Conservation (phyloP, 2,888 invertebrate genomes). For the Phlogophora meticulosa region DNA sequence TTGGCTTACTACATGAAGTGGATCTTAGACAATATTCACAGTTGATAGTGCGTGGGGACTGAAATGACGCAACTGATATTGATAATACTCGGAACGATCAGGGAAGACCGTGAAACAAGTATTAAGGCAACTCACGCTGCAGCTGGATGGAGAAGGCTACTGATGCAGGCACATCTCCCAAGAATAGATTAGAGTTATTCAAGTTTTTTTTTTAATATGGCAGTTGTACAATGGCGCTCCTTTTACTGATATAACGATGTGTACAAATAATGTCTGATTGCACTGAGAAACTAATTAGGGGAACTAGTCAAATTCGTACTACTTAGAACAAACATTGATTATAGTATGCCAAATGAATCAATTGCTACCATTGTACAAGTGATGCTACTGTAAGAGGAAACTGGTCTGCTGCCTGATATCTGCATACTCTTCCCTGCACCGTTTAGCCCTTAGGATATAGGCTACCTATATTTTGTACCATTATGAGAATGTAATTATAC, state of each 20-base stretch:
- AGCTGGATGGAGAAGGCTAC: background rate
- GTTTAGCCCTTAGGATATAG: background rate
- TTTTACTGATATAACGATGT: background rate
- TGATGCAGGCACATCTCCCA: background rate
- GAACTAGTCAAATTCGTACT: background rate
- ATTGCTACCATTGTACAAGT: background rate
- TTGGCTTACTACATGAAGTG: conserved; percentile 90
- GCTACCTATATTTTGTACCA: background rate
- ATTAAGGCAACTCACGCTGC: background rate
- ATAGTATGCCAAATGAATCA: background rate
- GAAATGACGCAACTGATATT: conserved; percentile 14
- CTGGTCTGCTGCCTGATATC: background rate
- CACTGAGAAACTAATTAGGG: background rate
- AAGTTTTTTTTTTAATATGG: conserved; percentile 1
- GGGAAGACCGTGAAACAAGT: conserved; percentile 8
- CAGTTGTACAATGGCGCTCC: background rate
- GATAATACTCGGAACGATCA: conserved; percentile 32
- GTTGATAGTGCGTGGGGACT: conserved; percentile 47
- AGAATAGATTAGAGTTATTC: background rate
- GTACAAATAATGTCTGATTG: background rate
- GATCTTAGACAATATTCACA: conserved; percentile 90
- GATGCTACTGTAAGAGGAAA: background rate
- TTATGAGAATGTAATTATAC: conserved; percentile 4
- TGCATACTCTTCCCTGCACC: background rate
- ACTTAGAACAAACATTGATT: conserved; percentile 7